These are phyloP conservation scores for Chionodraco myersi DNA, from an alignment of 2,113 vertebrate genomes.

Conservation along the genomic window DNA sequence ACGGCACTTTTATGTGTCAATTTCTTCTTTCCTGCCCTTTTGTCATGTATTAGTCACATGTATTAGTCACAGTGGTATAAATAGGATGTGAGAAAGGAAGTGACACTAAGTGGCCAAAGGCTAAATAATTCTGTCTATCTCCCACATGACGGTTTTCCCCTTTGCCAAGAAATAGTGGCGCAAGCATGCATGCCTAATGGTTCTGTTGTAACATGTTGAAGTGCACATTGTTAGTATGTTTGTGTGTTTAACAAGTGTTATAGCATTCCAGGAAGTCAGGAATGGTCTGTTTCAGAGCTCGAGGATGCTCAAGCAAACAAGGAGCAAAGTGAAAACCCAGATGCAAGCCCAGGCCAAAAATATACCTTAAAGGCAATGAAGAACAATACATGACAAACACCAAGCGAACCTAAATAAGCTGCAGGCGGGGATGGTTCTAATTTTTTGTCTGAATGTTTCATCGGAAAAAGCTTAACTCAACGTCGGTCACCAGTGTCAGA, in stretches of 20 bases:
- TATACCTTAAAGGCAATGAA: constrained; percentile 65
- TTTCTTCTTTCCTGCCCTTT: constrained; percentile 1
- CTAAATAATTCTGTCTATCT: constrained; percentile 19
- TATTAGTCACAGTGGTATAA: constrained; percentile 5
- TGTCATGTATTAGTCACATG: neutral
- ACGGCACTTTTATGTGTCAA: constrained; percentile 1
- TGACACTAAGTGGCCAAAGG: constrained; percentile 21
- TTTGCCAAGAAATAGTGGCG: constrained; percentile 43
- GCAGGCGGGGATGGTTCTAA: constrained; percentile 3
- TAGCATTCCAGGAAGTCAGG: constrained; percentile 74
- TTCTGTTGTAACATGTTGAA: constrained; percentile 29
- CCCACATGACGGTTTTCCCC: constrained; percentile 31
- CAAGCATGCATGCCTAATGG: constrained; percentile 26
- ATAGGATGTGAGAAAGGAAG: constrained; percentile 10
- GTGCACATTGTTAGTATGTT: constrained; percentile 53
- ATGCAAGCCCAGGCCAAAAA: constrained; percentile 70
- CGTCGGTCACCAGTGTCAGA: neutral
- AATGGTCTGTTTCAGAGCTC: constrained; percentile 64
- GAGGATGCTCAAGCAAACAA: constrained; percentile 62
- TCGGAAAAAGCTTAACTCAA: neutral
- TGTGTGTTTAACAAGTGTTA: constrained; percentile 65
- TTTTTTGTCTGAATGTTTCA: neutral
- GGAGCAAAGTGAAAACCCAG: constrained; percentile 62
- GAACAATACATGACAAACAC: constrained; percentile 74
- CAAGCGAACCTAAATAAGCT: constrained; percentile 59